Conservation (phyloP, 2,888 invertebrate genomes). For the Unio pictorum region DNA sequence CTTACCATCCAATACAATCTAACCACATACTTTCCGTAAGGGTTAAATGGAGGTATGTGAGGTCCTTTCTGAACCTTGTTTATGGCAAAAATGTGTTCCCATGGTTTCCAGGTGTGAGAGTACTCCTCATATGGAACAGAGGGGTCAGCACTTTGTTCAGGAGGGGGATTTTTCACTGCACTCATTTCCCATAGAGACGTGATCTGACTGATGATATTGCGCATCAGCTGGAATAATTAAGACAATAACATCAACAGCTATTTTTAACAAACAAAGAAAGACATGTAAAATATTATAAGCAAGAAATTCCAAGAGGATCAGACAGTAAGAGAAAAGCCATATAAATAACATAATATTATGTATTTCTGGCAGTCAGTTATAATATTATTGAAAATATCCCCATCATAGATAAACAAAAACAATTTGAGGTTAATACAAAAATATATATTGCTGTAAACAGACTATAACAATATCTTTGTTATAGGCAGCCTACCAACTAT, state of each 20-base stretch:
- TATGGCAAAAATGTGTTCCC: constrained; percentile 72
- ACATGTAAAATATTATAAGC: too few species aligned
- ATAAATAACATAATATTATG: too few species aligned
- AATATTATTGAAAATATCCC: too few species aligned
- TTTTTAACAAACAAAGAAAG: not conserved
- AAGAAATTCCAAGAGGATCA: too few species aligned
- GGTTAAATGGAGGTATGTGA: constrained; percentile 69
- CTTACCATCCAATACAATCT: constrained; percentile 71
- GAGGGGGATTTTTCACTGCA: constrained; percentile 45
- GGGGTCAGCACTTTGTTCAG: constrained; percentile 34
- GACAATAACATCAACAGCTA: not conserved
- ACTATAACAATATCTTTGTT: too few species aligned
- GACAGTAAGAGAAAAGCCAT: too few species aligned
- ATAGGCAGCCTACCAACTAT: too few species aligned
- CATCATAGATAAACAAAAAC: too few species aligned
- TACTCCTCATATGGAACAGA: constrained; percentile 50
- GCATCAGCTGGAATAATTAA: constrained; percentile 61
- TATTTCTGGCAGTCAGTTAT: too few species aligned
- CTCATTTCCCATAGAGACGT: constrained; percentile 67
- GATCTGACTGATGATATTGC: constrained; percentile 70
- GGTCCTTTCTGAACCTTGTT: constrained; percentile 68
- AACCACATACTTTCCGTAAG: constrained; percentile 71
- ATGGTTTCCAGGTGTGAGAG: constrained; percentile 68
- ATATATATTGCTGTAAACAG: too few species aligned
- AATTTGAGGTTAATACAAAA: too few species aligned